Conservation (phyloP, 2,888 invertebrate species). For the Danaus chrysippus region DNA sequence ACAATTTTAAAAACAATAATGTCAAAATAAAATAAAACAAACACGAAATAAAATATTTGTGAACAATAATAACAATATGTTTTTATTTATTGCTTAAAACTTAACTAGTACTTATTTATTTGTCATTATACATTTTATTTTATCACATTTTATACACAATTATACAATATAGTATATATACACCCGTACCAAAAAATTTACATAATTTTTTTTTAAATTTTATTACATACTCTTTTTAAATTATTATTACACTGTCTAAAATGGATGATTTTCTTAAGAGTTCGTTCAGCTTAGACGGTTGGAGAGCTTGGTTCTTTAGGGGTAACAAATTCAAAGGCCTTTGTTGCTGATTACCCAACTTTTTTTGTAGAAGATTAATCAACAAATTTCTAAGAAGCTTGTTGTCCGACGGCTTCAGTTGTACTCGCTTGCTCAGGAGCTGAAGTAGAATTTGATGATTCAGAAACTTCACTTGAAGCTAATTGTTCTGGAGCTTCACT, state of each 20-base stretch:
- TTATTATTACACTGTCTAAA: slow-evolving; percentile 22
- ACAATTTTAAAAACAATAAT: too few relatives aligned
- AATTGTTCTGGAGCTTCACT: slow-evolving; percentile 27
- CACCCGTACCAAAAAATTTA: slow-evolving; percentile 20
- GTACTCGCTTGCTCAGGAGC: slow-evolving; percentile 30
- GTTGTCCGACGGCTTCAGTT: slow-evolving; percentile 24
- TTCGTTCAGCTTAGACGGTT: slow-evolving; percentile 30
- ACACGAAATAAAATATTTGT: too few relatives aligned
- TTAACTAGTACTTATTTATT: slow-evolving; percentile 29
- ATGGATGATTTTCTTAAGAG: slow-evolving; percentile 14
- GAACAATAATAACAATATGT: slow-evolving; percentile 26
- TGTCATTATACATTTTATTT: slow-evolving; percentile 14
- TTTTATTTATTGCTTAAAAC: slow-evolving; percentile 20
- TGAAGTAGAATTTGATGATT: slow-evolving; percentile 36
- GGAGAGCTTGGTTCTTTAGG: slow-evolving; percentile 30
- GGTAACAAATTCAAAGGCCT: slow-evolving; percentile 16
- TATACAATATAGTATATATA: slow-evolving; percentile 20
- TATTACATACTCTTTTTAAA: slow-evolving; percentile 19
- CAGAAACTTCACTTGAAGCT: slow-evolving; percentile 33
- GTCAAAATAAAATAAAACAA: too few relatives aligned
- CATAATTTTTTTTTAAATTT: neutral
- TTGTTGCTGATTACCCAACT: slow-evolving; percentile 20
- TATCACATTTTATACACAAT: slow-evolving; percentile 27
- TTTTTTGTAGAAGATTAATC: slow-evolving; percentile 27
- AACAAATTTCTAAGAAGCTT: slow-evolving; percentile 25